These are phyloP conservation scores for Lindbergichthys nudifrons DNA, from an alignment of 2,797 vertebrate genomes.

Conservation along the genomic window DNA sequence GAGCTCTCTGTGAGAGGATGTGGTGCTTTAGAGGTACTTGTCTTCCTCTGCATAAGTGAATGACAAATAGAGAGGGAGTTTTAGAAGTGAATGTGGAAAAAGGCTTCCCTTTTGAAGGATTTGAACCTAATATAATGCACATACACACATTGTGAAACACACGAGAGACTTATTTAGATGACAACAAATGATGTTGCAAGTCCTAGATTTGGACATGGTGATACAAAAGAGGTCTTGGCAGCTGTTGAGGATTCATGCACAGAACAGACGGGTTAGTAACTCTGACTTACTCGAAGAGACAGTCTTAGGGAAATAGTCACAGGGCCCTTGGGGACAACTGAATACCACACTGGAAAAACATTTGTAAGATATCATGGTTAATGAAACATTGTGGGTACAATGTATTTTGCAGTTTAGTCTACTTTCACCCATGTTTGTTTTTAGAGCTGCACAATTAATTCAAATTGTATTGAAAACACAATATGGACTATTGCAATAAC, in stretches of 20 bases:
- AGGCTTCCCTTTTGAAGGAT: conserved; percentile 27
- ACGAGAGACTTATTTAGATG: neutral
- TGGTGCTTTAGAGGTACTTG: conserved; percentile 65
- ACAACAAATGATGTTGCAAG: neutral
- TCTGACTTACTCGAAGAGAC: conserved; percentile 30
- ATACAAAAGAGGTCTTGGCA: conserved; percentile 23
- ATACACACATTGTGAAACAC: neutral
- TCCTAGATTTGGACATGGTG: neutral
- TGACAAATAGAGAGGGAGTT: conserved; percentile 63
- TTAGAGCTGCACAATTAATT: too few species aligned
- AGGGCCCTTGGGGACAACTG: conserved; percentile 7
- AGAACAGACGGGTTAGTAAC: conserved; percentile 45
- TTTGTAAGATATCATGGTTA: conserved; percentile 2
- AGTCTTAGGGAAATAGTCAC: conserved; percentile 30
- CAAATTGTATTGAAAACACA: too few species aligned
- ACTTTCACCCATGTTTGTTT: neutral
- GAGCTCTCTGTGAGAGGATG: conserved; percentile 69
- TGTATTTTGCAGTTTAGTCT: neutral
- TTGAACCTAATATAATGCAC: conserved; percentile 1
- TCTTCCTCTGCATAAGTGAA: conserved; percentile 53
- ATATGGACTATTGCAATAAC: too few species aligned
- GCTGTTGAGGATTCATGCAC: conserved; percentile 33
- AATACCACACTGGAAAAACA: conserved; percentile 21
- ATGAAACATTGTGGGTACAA: neutral
- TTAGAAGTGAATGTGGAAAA: conserved; percentile 36